phyloP scores from a whole-genome alignment of 2,113 vertebrate genomes.

The Malaclemys terrapin region DNA sequence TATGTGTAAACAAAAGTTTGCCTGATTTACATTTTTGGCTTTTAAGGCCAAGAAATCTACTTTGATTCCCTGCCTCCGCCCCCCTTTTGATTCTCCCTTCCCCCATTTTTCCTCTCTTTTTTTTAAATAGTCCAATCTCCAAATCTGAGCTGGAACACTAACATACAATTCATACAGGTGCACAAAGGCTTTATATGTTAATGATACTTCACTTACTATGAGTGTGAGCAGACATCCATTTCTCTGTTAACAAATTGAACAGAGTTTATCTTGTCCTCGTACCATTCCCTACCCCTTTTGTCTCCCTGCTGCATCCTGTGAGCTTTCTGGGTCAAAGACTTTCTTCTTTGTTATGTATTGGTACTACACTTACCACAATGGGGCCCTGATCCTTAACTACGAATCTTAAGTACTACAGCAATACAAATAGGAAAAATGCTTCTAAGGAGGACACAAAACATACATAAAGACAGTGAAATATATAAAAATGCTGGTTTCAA shows the following conservation, averaged over 20 bases:
- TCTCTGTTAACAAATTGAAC: background rate
- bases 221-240: background rate
- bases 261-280: constrained; percentile 26
- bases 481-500: constrained; percentile 47
- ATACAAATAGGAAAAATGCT: constrained; percentile 26
- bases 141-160: background rate
- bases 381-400: background rate
- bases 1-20: background rate
- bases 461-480: constrained; percentile 53
- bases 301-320: background rate
- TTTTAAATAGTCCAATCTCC: rapidly evolving
- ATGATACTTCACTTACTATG: background rate
- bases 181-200: background rate
- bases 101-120: background rate
- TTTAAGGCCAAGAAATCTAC: background rate
- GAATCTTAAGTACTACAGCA: background rate
- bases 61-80: too few species aligned
- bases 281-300: constrained; percentile 33
- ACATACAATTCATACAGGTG: too few species aligned
- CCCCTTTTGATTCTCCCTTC: too few species aligned
- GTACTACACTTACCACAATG: constrained; percentile 53
- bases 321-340: constrained; percentile 44
- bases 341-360: constrained; percentile 34
- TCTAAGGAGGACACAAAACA: constrained; percentile 37
- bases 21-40: background rate